A percentile compares a stretch with the other conserved stretches of the same genome.
Evolutionary conservation across 2,888 invertebrate species (phyloP).

Genomic region (Sarcophaga caerulescens): DNA sequence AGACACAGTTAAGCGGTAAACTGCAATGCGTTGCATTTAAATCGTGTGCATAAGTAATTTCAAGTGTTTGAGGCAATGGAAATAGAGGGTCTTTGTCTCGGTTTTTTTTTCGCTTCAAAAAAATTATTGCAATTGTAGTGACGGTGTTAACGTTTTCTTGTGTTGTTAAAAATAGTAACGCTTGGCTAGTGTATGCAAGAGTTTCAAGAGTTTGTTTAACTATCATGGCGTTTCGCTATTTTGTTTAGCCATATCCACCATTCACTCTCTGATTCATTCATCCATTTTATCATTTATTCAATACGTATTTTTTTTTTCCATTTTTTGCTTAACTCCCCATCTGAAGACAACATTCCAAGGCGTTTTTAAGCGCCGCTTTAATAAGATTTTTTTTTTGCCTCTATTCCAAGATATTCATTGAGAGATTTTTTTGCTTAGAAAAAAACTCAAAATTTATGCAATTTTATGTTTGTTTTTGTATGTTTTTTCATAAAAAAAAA

Average conservation of each 20-base stretch:
- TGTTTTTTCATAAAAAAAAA: too few species aligned
- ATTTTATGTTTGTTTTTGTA: constrained; percentile 22
- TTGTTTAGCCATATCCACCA: constrained; percentile 36
- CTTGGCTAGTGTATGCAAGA: not conserved
- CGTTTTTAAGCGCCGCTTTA: constrained; percentile 60
- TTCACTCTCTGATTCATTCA: not conserved
- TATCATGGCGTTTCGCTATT: not conserved
- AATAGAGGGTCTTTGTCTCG: too few species aligned
- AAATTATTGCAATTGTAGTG: constrained; percentile 35
- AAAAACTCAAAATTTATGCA: constrained; percentile 44
- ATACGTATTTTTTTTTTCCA: too few species aligned
- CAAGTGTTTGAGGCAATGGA: not conserved
- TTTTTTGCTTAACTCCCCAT: too few species aligned
- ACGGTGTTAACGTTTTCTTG: not conserved
- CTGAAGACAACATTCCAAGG: constrained; percentile 41
- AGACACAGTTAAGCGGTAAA: constrained; percentile 11
- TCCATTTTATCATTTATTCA: too few species aligned
- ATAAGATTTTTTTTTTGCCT: constrained; percentile 13
- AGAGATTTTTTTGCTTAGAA: not conserved
- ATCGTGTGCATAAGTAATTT: constrained; percentile 37
- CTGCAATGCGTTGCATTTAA: constrained; percentile 37
- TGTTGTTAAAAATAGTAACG: too few species aligned
- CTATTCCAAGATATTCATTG: constrained; percentile 4
- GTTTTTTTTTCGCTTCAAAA: constrained; percentile 8
- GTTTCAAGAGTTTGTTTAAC: not conserved